A percentile compares a stretch with the other conserved stretches of the same genome.
These are phyloP conservation scores for Keiferia lycopersicella DNA, from an alignment of 2,888 invertebrate species.

Conservation along the genomic window DNA sequence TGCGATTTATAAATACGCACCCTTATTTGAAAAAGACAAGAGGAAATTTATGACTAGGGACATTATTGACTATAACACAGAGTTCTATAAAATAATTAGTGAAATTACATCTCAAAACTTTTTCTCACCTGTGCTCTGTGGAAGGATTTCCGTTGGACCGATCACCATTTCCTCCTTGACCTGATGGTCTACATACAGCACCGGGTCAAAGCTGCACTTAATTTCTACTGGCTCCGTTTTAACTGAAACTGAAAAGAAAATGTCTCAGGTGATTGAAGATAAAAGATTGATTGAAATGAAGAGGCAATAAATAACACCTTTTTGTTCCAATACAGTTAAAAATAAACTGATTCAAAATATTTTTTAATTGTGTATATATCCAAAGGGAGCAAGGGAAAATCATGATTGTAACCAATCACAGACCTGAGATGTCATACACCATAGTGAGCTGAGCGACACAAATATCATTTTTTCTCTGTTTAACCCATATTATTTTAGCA, in stretches of 20 bases:
- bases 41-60: background rate
- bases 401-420: too few relatives aligned
- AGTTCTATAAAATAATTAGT: background rate
- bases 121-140: background rate
- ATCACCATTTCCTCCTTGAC: conserved; percentile 13
- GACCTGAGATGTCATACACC: too few relatives aligned
- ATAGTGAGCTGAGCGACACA: too few relatives aligned
- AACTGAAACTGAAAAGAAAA: background rate
- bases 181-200: conserved; percentile 11
- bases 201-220: background rate
- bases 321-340: background rate
- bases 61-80: background rate
- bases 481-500: too few relatives aligned
- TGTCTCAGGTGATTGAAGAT: too few relatives aligned
- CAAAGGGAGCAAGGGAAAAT: too few relatives aligned
- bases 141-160: background rate
- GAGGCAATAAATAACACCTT: background rate
- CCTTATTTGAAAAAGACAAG: too few relatives aligned
- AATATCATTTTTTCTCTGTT: too few relatives aligned
- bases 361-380: too few relatives aligned
- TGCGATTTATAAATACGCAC: too few relatives aligned
- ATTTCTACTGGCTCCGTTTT: background rate
- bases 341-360: too few relatives aligned
- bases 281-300: too few relatives aligned
- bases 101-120: background rate